Base-by-base conservation (phyloP, 2,888 invertebrate species). In the Phrixothrix hirtus region DNA sequence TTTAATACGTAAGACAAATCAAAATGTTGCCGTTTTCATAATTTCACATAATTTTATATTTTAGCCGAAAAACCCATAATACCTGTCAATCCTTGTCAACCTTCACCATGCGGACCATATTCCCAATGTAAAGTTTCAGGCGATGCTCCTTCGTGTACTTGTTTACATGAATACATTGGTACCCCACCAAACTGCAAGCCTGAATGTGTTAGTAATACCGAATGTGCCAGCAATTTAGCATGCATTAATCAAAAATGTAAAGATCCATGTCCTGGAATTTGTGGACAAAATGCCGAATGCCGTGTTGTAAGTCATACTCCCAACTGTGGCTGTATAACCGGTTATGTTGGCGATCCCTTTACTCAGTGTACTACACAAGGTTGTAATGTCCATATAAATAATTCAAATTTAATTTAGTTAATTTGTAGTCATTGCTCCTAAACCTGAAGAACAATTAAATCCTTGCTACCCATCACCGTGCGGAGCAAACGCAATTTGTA, bases 231-330 rank as follows among this genome's bases (percentile, higher is more conserved):
- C 45, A 84, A 86, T 39, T 86, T 84, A 71, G 87, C 92, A 3
- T 92, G 92, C 68, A 78, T 86, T 29, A 86, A 86, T 60, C 83
- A 84, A 57, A 88, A 86, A 75, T 92, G 92, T 69, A 79, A 82
- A 42, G 85, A 92, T 75, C 92, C 92, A 4, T 92, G 92, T 63
- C 79, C 81, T 1, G 88, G 88, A 36, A 83, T 87, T 32, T 93
- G 92, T 67, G 92, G 89, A 11, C 81, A 84, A 59, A 87, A 86
- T 67, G 87, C 92, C 5, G 81, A 84, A 48, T 93, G 93, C 63
- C 84, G 86, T 73, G 90, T 91, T 14, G 83, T 88, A 55, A 87
- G 88, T 64, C 92, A 93, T 67, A 89, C 88, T 68, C 92, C 92
- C 1, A 83, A 89, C 59, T 92, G 92, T 70, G 84, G 85, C 12